phyloP scores from a whole-genome alignment of 2,888 invertebrate species.

The Lydus trimaculatus region DNA sequence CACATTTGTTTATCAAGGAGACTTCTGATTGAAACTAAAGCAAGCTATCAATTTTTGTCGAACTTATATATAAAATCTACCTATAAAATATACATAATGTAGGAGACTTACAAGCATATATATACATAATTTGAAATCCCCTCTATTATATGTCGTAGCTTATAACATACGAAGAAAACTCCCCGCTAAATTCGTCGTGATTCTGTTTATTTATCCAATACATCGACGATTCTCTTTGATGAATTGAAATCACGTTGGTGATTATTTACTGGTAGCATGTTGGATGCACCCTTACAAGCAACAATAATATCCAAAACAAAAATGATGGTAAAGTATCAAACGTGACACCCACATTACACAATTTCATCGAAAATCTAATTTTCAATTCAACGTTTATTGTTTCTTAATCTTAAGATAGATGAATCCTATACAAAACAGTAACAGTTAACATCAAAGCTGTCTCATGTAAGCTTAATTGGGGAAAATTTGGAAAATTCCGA shows the following conservation, averaged over 20 bases:
- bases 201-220: constrained; percentile 18
- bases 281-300: constrained; percentile 19
- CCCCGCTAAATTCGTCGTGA: constrained; percentile 34
- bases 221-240: constrained; percentile 34
- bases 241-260: constrained; percentile 37
- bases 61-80: constrained; percentile 37
- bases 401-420: too few species aligned
- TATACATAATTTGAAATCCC: constrained; percentile 25
- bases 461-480: not conserved
- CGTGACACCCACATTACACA: not conserved
- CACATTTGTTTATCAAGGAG: constrained; percentile 30
- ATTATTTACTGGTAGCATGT: constrained; percentile 22
- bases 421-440: not conserved
- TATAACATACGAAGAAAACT: constrained; percentile 23
- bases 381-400: too few species aligned
- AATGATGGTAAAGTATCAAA: not conserved
- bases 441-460: not conserved
- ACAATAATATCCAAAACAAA: not conserved
- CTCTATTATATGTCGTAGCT: constrained; percentile 28
- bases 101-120: not conserved
- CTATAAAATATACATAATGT: not conserved
- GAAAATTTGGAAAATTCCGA: not conserved
- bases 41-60: constrained; percentile 40
- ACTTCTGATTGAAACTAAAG: constrained; percentile 31
- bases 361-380: too few species aligned